Percentiles rank a stretch among this genome's conserved stretches.
phyloP scores from a whole-genome alignment of 2,113 vertebrate species.

The Hippocampus abdominalis region DNA sequence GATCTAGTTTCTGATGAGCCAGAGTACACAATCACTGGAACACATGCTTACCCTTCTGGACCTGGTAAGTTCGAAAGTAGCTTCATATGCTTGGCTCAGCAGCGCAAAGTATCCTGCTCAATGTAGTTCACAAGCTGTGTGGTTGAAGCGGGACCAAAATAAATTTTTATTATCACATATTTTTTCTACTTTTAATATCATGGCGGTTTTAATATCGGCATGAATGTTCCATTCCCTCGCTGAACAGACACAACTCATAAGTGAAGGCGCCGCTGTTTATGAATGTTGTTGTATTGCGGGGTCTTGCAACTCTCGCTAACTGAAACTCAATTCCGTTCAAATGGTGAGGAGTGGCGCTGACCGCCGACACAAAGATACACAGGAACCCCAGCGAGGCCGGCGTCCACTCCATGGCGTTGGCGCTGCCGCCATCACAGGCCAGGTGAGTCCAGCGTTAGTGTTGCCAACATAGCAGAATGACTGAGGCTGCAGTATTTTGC shows the following conservation, averaged over 20 bases:
- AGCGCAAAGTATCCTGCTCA: too few species aligned
- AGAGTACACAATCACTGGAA: conserved; percentile 93
- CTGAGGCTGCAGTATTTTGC: too few species aligned
- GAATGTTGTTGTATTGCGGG: not conserved
- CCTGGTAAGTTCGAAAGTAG: conserved; percentile 73
- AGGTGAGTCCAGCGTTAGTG: conserved; percentile 66
- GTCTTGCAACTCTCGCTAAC: too few species aligned
- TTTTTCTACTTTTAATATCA: too few species aligned
- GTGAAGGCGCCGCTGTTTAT: not conserved
- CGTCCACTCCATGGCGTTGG: conserved; percentile 84
- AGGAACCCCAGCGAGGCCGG: conserved; percentile 93
- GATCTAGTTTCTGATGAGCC: conserved; percentile 77
- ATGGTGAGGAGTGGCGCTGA: conserved; percentile 83
- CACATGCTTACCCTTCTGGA: conserved; percentile 93
- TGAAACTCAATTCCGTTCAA: not conserved
- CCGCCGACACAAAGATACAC: conserved; percentile 91
- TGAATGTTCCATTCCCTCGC: too few species aligned
- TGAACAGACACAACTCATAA: not conserved
- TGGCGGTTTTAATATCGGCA: too few species aligned
- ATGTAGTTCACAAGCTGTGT: too few species aligned
- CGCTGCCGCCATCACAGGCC: conserved; percentile 84
- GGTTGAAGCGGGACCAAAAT: too few species aligned
- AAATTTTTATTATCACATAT: too few species aligned
- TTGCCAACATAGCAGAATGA: too few species aligned
- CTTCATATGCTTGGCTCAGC: not conserved